phyloP scores from a whole-genome alignment of 1,140 invertebrate species.

The Hyposmocoma kahamanoa region DNA sequence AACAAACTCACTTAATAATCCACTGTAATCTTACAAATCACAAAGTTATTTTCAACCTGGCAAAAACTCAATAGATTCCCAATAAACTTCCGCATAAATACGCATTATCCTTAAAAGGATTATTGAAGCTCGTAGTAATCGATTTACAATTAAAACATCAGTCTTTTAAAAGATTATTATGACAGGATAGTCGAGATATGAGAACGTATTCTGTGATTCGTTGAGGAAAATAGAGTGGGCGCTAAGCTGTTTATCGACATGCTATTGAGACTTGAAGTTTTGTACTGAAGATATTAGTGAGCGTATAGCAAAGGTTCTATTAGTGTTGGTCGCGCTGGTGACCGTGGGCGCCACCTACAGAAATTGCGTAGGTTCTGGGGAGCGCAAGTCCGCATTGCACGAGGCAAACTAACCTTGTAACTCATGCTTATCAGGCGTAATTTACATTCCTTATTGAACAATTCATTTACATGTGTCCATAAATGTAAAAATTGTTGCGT shows the following conservation, averaged over 20 bases:
- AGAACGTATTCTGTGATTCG: slow-evolving; percentile 30
- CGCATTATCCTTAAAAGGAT: too few species aligned
- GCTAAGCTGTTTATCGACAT: slow-evolving; percentile 16
- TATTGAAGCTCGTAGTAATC: slow-evolving; percentile 15
- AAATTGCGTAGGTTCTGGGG: slow-evolving; percentile 32
- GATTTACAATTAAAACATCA: slow-evolving; percentile 41
- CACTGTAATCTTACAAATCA: too few species aligned
- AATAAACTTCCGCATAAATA: too few species aligned
- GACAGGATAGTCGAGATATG: slow-evolving; percentile 39
- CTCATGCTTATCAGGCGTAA: slow-evolving; percentile 10
- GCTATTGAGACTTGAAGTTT: slow-evolving; percentile 15
- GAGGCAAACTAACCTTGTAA: slow-evolving; percentile 31
- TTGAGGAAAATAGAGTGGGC: slow-evolving; percentile 20
- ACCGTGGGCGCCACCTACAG: slow-evolving; percentile 30
- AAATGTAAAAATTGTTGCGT: not conserved
- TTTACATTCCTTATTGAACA: slow-evolving; percentile 8
- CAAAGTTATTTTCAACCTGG: too few species aligned
- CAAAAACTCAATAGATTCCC: too few species aligned
- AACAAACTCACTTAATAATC: too few species aligned
- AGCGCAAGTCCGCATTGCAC: slow-evolving; percentile 56
- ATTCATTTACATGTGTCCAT: not conserved
- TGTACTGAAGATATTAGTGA: slow-evolving; percentile 7
- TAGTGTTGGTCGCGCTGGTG: slow-evolving; percentile 26
- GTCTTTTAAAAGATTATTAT: slow-evolving; percentile 29
- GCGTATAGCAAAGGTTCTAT: slow-evolving; percentile 8